Evolutionary conservation across 2,888 invertebrate species (phyloP).

Genomic region (Tipula unca): DNA sequence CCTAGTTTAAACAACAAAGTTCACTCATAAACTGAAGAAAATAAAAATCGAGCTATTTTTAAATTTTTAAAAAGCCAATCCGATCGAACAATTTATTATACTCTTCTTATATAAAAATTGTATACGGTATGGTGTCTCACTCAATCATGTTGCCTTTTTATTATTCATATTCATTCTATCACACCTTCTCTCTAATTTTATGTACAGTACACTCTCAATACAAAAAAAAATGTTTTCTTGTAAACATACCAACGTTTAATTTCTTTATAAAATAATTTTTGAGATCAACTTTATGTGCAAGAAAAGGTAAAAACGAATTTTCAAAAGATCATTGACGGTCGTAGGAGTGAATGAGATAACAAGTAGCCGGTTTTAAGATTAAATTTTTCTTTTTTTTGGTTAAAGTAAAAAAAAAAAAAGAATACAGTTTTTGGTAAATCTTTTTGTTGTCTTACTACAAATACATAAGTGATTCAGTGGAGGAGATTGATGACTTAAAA

Average conservation of each 20-base stretch:
- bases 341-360: slow-evolving; percentile 19
- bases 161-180: background rate
- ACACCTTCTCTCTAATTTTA: background rate
- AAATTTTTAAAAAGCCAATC: background rate
- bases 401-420: background rate
- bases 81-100: background rate
- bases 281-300: background rate
- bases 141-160: background rate
- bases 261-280: background rate
- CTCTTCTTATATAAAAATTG: background rate
- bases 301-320: background rate
- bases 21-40: slow-evolving; percentile 14
- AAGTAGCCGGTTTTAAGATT: slow-evolving; percentile 14
- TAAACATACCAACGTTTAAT: background rate
- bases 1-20: background rate
- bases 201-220: background rate
- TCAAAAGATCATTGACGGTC: background rate
- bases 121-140: background rate
- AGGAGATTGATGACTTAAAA: background rate
- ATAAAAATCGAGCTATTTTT: background rate
- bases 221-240: background rate
- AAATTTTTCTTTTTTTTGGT: slow-evolving; percentile 1
- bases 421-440: background rate
- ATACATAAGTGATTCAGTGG: background rate
- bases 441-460: background rate